phyloP scores from a whole-genome alignment of 2,113 vertebrate genomes.

The Rhinichthys klamathensis region DNA sequence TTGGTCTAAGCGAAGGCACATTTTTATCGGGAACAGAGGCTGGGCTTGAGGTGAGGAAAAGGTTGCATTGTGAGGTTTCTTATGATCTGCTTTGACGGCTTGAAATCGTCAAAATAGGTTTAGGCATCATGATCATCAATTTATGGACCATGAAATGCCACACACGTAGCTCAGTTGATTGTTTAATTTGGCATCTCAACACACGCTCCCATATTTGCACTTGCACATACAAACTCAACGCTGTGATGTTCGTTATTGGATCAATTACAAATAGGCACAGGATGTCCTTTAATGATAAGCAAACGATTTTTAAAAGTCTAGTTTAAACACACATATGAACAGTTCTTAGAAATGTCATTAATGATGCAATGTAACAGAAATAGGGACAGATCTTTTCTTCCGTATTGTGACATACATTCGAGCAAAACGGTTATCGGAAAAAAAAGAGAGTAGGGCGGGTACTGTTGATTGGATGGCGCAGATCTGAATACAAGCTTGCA shows the following conservation, averaged over 20 bases:
- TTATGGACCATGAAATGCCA: background rate
- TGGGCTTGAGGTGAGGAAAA: slow-evolving; percentile 17
- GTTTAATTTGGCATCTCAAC: slow-evolving; percentile 13
- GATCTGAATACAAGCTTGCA: no score
- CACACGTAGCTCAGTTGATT: background rate
- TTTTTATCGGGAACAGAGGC: slow-evolving; percentile 8
- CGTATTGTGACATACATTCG: no score
- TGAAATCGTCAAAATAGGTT: background rate
- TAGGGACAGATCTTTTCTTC: no score
- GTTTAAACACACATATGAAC: background rate
- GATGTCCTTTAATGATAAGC: background rate
- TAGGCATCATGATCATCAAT: background rate
- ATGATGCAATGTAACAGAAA: no score
- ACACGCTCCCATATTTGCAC: background rate
- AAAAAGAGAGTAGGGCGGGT: no score
- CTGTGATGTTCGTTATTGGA: background rate
- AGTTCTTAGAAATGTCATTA: background rate
- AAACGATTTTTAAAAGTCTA: background rate
- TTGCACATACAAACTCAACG: background rate
- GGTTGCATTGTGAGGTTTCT: background rate
- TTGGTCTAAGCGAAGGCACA: background rate
- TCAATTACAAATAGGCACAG: background rate
- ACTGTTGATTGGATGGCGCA: no score
- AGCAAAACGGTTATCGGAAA: no score
- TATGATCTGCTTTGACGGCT: background rate